Evolutionary conservation across 1,140 invertebrate genomes (phyloP), one percentile per base, ranked within the genome.

Genomic region (Lepidostoma basale): DNA sequence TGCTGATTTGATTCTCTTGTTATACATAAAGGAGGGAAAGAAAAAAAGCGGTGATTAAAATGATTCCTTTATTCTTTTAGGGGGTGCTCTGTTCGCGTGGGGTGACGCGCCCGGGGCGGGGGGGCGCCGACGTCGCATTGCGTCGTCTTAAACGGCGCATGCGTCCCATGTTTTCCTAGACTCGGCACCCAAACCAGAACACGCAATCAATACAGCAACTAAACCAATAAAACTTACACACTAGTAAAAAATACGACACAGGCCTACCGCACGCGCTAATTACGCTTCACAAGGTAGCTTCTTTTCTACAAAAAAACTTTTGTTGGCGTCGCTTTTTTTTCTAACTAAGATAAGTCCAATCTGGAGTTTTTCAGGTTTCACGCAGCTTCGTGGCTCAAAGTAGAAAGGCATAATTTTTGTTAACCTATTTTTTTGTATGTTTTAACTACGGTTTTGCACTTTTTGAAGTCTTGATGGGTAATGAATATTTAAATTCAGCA

Each of bases 101-200:
- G 25, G 49, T 14, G n/a, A 26, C 26, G 12, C 49, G 2, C 49
- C 3, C n/a, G 26, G 23, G 22, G 25, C 49, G 25, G n/a, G n/a
- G 26, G 25, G 52, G 52, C 25, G 52, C 6, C 8, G 25, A 28
- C 52, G 52, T 30, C 52, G 52, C 52, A 56, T 16, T 56, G 52
- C 52, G 52, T 56, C 52, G 52, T 28, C n/a, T 33, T 14, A 5
- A 25, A 33, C n/a, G 14, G 52, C 52, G 52, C 52, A 33, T 30
- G 52, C 52, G 52, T 14, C 12, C 28, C 26, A 25, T 3, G 25
- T 18, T 56, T 56, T 10, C 52, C 52, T 56, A 30, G 52, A 56
- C 52, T 28, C 52, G 28, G 16, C 45, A 49, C 4, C 45, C 45
- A 20, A 12, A 49, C 45, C 45, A 20, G 18, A 49, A 49, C 45